phyloP scores from a whole-genome alignment of 1,140 invertebrate genomes.

The Diuraphis noxia region DNA sequence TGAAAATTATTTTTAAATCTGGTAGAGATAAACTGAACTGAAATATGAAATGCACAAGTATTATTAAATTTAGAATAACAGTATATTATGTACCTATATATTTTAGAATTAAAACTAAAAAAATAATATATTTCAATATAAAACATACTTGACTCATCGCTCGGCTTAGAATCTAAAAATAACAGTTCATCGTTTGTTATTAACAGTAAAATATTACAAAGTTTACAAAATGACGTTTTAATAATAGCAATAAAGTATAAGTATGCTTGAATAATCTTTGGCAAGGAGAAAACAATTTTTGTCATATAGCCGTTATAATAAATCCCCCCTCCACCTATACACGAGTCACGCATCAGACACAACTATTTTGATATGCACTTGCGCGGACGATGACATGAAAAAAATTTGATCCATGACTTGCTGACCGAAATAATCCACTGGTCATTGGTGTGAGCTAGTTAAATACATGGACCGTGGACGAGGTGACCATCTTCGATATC shows the following conservation, averaged over 20 bases:
- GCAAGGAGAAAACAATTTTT: background rate
- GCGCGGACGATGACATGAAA: background rate
- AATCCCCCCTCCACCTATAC: fast-evolving
- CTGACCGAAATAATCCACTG: background rate
- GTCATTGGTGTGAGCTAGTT: background rate
- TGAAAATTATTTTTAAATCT: background rate
- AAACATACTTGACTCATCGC: too few relatives aligned
- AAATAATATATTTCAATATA: too few relatives aligned
- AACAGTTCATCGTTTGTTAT: background rate
- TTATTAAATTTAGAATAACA: background rate
- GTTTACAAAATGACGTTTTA: background rate
- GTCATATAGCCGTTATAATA: background rate
- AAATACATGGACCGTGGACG: background rate
- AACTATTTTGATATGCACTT: background rate
- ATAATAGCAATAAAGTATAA: background rate
- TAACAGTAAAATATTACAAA: background rate
- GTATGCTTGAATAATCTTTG: background rate
- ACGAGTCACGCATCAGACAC: background rate
- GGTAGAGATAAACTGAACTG: background rate
- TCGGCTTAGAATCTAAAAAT: background rate
- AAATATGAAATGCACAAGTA: background rate
- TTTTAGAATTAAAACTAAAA: background rate
- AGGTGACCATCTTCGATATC: background rate
- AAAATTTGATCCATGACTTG: background rate
- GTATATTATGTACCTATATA: too few relatives aligned